A percentile compares a stretch with the other conserved stretches of the same genome.
Conservation (phyloP, 2,113 vertebrate genomes). For the Megaleporinus macrocephalus region DNA sequence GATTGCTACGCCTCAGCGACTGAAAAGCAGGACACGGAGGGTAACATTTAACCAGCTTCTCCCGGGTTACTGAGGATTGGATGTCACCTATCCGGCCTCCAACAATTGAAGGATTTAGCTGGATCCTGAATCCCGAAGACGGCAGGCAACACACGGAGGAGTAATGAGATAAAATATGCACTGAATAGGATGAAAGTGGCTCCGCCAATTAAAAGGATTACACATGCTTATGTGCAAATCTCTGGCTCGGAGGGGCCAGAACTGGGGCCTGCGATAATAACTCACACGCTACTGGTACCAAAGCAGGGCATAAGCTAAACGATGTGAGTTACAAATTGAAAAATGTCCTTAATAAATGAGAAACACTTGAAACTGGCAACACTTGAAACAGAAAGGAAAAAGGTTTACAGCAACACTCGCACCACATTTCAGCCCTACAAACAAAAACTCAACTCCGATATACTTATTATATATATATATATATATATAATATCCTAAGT, state of each 20-base stretch:
- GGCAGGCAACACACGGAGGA: constrained; percentile 36
- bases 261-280: constrained; percentile 24
- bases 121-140: constrained; percentile 46
- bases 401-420: no score
- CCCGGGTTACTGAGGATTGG: not conserved
- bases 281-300: not conserved
- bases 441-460: no score
- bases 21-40: not conserved
- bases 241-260: constrained; percentile 30
- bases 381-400: no score
- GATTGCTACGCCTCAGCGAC: not conserved
- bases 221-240: constrained; percentile 50
- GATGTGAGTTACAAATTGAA: not conserved
- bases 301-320: not conserved
- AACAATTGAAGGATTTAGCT: constrained; percentile 6
- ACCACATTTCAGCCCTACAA: no score
- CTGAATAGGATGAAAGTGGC: constrained; percentile 45
- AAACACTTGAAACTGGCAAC: no score
- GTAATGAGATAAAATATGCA: constrained; percentile 51
- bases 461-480: no score
- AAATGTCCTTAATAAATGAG: no score
- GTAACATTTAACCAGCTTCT: not conserved
- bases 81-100: constrained; percentile 33
- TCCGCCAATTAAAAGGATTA: constrained; percentile 57
- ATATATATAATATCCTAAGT: no score